Conservation (phyloP, 1,140 invertebrate species). For the Geopemphigus sp. region DNA sequence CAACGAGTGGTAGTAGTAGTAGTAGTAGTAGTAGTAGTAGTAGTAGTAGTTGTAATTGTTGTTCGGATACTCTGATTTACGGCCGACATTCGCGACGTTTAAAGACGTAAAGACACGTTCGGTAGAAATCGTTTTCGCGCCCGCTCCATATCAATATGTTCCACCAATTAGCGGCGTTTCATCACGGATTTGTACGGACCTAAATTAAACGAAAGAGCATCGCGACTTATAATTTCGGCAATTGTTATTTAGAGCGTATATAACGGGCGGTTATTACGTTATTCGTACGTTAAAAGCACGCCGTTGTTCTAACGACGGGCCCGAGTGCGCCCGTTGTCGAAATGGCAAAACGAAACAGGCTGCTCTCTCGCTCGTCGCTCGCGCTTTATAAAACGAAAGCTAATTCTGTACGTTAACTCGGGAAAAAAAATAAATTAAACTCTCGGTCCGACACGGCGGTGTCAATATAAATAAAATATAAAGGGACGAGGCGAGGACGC, state of each 20-base stretch:
- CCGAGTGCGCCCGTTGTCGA: no score
- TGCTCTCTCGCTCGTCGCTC: conserved; percentile 32
- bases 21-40: no score
- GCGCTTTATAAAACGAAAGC: conserved; percentile 37
- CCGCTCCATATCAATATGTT: no score
- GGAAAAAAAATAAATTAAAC: conserved; percentile 48
- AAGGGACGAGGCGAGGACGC: background rate
- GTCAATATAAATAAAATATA: conserved; percentile 49
- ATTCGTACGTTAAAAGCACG: background rate
- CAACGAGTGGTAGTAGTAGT: no score
- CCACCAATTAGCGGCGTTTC: no score
- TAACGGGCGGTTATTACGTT: background rate
- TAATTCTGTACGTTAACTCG: conserved; percentile 36
- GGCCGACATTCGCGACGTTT: no score
- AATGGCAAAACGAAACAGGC: conserved; percentile 43
- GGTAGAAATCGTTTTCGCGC: no score
- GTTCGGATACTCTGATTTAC: no score
- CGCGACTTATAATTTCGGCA: background rate
- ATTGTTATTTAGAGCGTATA: conserved; percentile 6
- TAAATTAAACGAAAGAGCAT: background rate
- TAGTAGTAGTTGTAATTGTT: no score
- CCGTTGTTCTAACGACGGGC: background rate
- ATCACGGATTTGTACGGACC: no score
- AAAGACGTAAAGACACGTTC: no score
- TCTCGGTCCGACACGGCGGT: conserved; percentile 29